phyloP scores from a whole-genome alignment of 2,888 invertebrate genomes.

The Baronia brevicornis region DNA sequence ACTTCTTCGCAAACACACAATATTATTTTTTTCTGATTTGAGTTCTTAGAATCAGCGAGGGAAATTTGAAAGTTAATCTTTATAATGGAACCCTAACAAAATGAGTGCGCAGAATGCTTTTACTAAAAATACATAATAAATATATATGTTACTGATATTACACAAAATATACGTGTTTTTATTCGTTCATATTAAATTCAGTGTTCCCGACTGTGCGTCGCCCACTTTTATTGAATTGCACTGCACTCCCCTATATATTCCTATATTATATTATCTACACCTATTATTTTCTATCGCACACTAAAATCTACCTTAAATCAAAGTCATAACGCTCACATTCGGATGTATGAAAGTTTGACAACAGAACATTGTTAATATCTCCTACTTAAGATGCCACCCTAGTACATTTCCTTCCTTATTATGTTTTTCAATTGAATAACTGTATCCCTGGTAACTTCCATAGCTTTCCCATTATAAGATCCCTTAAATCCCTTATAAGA shows the following conservation, averaged over 20 bases:
- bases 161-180: too few relatives aligned
- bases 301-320: background rate
- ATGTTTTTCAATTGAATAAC: slow-evolving; percentile 2
- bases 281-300: too few relatives aligned
- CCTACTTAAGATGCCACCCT: slow-evolving; percentile 15
- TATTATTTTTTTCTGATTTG: too few relatives aligned
- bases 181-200: slow-evolving; percentile 1
- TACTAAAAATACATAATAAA: background rate
- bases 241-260: slow-evolving; percentile 2
- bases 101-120: too few relatives aligned
- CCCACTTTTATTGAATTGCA: slow-evolving; percentile 23
- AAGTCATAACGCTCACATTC: background rate
- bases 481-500: too few relatives aligned
- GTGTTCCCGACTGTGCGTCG: slow-evolving; percentile 23
- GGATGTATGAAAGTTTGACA: background rate
- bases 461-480: too few relatives aligned
- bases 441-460: slow-evolving; percentile 1
- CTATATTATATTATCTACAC: too few relatives aligned
- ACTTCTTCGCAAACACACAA: too few relatives aligned
- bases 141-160: too few relatives aligned
- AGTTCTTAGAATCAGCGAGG: too few relatives aligned
- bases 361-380: slow-evolving; percentile 14
- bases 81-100: too few relatives aligned
- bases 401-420: slow-evolving; percentile 14
- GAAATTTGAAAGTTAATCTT: too few relatives aligned